Conservation (phyloP, 1,140 invertebrate species). For the Aphelinus certus region DNA sequence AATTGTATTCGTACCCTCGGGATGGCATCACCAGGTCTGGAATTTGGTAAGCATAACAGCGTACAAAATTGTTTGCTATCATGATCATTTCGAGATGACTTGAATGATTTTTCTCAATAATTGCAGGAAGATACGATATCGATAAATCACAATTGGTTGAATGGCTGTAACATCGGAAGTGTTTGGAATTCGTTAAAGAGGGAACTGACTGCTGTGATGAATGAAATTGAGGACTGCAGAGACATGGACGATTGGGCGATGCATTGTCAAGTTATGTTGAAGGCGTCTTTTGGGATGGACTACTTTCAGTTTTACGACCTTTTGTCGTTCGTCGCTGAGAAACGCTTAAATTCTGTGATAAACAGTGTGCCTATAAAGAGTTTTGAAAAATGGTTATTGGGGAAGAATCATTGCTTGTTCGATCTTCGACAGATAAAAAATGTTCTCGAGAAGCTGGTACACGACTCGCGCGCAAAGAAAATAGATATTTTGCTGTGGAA, state of each 20-base stretch:
- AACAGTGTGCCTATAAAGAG: slow-evolving; percentile 45
- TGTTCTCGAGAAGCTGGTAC: slow-evolving; percentile 54
- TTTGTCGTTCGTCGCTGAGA: slow-evolving; percentile 71
- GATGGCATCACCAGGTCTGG: slow-evolving; percentile 96
- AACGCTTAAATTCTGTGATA: slow-evolving; percentile 62
- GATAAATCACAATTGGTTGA: slow-evolving; percentile 98
- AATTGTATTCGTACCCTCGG: slow-evolving; percentile 94
- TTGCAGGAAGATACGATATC: slow-evolving; percentile 89
- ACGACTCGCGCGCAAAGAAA: slow-evolving; percentile 55
- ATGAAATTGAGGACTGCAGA: slow-evolving; percentile 81
- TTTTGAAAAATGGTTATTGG: slow-evolving; percentile 56
- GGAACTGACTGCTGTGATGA: slow-evolving; percentile 75
- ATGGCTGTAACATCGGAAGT: slow-evolving; percentile 84
- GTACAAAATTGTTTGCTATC: slow-evolving; percentile 40
- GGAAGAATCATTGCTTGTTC: slow-evolving; percentile 61
- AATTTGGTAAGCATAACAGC: slow-evolving; percentile 75
- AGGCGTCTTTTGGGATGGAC: slow-evolving; percentile 85
- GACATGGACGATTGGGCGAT: slow-evolving; percentile 76
- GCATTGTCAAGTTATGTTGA: slow-evolving; percentile 84
- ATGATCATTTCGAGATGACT: too few species aligned
- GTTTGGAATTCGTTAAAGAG: slow-evolving; percentile 78
- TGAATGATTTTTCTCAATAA: not conserved
- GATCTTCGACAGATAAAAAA: slow-evolving; percentile 58
- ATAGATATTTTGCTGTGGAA: slow-evolving; percentile 48
- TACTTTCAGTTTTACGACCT: slow-evolving; percentile 77